Percentiles rank a stretch among this genome's conserved stretches.
phyloP scores from a whole-genome alignment of 1,140 invertebrate species.

The Drosophila prosaltans region DNA sequence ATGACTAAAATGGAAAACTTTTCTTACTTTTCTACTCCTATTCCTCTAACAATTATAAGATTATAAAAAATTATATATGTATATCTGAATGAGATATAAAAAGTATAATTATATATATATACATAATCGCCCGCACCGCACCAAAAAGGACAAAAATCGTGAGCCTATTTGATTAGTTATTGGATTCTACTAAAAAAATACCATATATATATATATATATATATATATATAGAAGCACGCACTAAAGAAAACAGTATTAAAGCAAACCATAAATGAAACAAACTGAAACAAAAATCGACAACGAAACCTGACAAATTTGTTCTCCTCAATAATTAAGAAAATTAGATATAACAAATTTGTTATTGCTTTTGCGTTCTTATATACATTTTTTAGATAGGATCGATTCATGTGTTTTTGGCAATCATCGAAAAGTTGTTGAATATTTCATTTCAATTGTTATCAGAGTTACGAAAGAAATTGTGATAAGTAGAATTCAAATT shows the following conservation, averaged over 20 bases:
- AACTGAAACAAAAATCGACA: neutral
- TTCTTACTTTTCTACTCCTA: slow-evolving; percentile 70
- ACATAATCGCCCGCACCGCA: slow-evolving; percentile 2
- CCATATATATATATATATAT: neutral
- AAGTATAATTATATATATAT: neutral
- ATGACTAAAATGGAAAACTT: slow-evolving; percentile 38
- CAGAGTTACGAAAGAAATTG: slow-evolving; percentile 48
- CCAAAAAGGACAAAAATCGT: slow-evolving; percentile 8
- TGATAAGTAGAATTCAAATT: slow-evolving; percentile 55
- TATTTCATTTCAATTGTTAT: slow-evolving; percentile 18
- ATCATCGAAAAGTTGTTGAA: slow-evolving; percentile 17
- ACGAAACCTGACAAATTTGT: slow-evolving; percentile 9
- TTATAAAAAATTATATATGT: slow-evolving; percentile 9
- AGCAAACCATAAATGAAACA: neutral
- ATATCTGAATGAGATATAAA: neutral
- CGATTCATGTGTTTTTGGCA: slow-evolving; percentile 3
- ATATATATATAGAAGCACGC: slow-evolving; percentile 2
- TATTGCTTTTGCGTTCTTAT: neutral
- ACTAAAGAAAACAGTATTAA: slow-evolving; percentile 4
- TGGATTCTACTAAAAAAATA: neutral
- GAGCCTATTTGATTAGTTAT: slow-evolving; percentile 4
- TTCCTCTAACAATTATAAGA: neutral
- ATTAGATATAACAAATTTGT: neutral
- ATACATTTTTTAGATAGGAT: slow-evolving; percentile 6
- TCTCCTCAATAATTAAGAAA: slow-evolving; percentile 1